Percentiles rank a stretch among this genome's conserved stretches.
Conservation (phyloP, 2,797 vertebrate species). For the Amniataba percoides region DNA sequence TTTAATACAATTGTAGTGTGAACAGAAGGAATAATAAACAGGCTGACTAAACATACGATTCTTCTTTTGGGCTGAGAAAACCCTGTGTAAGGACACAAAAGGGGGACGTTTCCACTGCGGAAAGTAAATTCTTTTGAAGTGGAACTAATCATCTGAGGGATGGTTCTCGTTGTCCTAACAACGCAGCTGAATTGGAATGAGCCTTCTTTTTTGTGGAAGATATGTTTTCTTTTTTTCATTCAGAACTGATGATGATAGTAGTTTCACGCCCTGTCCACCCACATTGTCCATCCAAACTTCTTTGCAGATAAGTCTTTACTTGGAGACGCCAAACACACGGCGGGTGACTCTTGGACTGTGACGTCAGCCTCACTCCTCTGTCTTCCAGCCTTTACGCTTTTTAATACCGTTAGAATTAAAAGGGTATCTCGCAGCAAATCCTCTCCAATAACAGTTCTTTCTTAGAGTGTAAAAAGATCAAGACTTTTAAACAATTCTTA, state of each 20-base stretch:
- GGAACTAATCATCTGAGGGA: conserved; percentile 99
- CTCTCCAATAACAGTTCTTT: conserved; percentile 74
- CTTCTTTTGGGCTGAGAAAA: conserved; percentile 91
- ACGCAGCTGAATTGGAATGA: conserved; percentile 97
- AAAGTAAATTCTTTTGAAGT: conserved; percentile 99
- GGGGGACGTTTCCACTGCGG: conserved; percentile 93
- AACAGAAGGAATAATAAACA: conserved; percentile 96
- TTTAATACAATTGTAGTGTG: conserved; percentile 92
- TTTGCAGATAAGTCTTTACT: conserved; percentile 88
- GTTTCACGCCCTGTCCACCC: conserved; percentile 97
- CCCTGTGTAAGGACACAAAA: conserved; percentile 94
- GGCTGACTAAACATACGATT: conserved; percentile 92
- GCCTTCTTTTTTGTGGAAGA: conserved; percentile 95
- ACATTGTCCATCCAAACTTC: conserved; percentile 91
- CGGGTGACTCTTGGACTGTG: conserved; percentile 88
- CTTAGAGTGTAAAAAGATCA: conserved; percentile 80
- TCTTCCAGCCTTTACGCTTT: conserved; percentile 83
- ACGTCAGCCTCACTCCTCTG: conserved; percentile 85
- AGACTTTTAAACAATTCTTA: conserved; percentile 72
- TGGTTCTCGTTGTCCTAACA: conserved; percentile 99
- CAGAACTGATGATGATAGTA: conserved; percentile 98
- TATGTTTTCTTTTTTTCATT: conserved; percentile 99
- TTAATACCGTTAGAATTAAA: conserved; percentile 83
- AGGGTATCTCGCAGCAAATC: conserved; percentile 81
- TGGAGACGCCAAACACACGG: conserved; percentile 88